Evolutionary conservation across 2,797 vertebrate genomes (phyloP).

Genomic region (Argyrosomus regius): DNA sequence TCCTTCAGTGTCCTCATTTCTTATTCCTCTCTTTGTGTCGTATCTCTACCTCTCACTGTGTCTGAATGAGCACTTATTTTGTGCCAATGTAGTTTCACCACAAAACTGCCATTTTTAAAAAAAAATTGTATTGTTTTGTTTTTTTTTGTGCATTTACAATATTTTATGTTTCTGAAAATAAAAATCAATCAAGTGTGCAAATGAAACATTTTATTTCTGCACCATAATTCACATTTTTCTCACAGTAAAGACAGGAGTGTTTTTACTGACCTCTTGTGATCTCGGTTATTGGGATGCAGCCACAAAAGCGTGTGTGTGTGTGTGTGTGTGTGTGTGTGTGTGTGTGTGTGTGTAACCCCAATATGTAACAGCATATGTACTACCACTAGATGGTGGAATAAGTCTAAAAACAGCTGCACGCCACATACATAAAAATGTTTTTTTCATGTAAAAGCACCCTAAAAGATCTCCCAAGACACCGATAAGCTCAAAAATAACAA

Average conservation of each 20-base stretch:
- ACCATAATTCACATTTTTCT: not conserved
- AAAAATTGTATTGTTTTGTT: not conserved
- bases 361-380: conserved; percentile 25
- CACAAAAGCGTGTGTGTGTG: too few relatives aligned
- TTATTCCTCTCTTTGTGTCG: conserved; percentile 22
- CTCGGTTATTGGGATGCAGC: not conserved
- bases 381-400: conserved; percentile 80
- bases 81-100: conserved; percentile 42
- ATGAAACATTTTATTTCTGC: conserved; percentile 11
- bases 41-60: conserved; percentile 45
- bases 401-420: conserved; percentile 52
- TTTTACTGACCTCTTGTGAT: conserved; percentile 39
- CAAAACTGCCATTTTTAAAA: conserved; percentile 32
- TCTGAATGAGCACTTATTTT: conserved; percentile 36
- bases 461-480: conserved; percentile 20
- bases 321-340: too few relatives aligned
- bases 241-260: not conserved
- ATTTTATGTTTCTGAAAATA: conserved; percentile 23
- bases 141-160: not conserved
- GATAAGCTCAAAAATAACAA: conserved; percentile 23
- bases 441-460: not conserved
- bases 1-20: conserved; percentile 17
- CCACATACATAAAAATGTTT: not conserved
- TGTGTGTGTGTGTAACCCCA: not conserved
- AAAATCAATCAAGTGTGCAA: conserved; percentile 36